Base-by-base conservation (phyloP, 2,797 vertebrate species). In the Nothura maculosa region DNA sequence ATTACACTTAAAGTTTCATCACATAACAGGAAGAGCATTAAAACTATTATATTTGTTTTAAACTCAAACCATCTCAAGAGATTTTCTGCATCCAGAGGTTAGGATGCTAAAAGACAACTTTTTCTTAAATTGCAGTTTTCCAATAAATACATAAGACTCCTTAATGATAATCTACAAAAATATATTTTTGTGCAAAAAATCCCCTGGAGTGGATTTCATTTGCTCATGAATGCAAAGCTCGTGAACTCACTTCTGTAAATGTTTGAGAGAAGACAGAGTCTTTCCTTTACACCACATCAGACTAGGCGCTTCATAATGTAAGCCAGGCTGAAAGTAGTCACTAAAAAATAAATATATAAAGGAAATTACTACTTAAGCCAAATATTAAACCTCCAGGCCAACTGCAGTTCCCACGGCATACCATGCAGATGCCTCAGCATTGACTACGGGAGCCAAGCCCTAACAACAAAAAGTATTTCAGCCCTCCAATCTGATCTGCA, bases 1-100 rank as follows among this genome's bases (percentile, higher is more conserved):
- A 61, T 77, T 66, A 95, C 96, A 97, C 92, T 92, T 91, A 87
- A 67, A 92, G 95, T 94, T 91, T 82, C 94, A 96, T 96, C 93
- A 94, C 83, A 90, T 80, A 82, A 77, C 10, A 4, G 12, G 54
- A 87, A 28, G 81, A 89, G 28, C 79, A 89, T 48, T 90, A 77
- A 92, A 96, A 88, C 81, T 75, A 1, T 74, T 64, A 20, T 21
- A 28, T 62, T 90, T 50, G 17, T 82, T 95, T 96, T 85, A 93
- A 94, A 95, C 55, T 66, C 2, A 27, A 79, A 72, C 10, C 40
- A 21, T 70, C 57, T 78, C 62, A 54, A 78, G 69, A 89, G 43
- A 69, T 7, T 52, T 40, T 13, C 47, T 79, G 57, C 36, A 87
- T 38, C 30, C 25, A 64, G 50, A 87, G 20, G 22, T 73, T 0